Evolutionary conservation across 2,888 invertebrate genomes (phyloP).

Genomic region (Charanyca ferruginea): DNA sequence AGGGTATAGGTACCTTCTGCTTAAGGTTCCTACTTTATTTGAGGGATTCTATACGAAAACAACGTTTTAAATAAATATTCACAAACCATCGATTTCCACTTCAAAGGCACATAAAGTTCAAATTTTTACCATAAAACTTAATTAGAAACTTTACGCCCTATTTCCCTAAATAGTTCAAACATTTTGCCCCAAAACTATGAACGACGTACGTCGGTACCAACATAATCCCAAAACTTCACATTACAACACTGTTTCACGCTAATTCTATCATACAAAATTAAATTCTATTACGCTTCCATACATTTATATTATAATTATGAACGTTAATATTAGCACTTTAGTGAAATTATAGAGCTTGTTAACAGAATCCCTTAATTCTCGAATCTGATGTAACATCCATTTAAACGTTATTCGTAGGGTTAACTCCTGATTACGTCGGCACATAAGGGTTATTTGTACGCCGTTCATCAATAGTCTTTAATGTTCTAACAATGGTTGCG

Average conservation of each 20-base stretch:
- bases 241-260: conserved; percentile 8
- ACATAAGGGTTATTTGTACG: conserved; percentile 61
- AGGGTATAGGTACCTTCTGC: too few species aligned
- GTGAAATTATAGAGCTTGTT: conserved; percentile 52
- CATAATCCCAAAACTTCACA: conserved; percentile 35
- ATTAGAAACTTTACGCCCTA: conserved; percentile 13
- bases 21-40: too few species aligned
- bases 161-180: conserved; percentile 40
- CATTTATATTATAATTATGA: conserved; percentile 49
- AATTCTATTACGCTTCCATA: conserved; percentile 44
- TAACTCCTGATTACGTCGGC: conserved; percentile 42
- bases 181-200: conserved; percentile 30
- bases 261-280: conserved; percentile 56
- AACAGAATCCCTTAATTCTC: conserved; percentile 46
- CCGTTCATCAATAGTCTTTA: conserved; percentile 62
- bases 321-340: conserved; percentile 59
- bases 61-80: background rate
- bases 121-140: conserved; percentile 17
- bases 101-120: background rate
- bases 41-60: too few species aligned
- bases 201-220: conserved; percentile 2
- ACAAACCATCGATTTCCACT: background rate
- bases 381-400: conserved; percentile 51
- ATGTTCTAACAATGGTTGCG: conserved; percentile 34
- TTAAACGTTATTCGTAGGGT: conserved; percentile 55